Base-by-base conservation (phyloP, 92 coral and sea anemone genomes). In the Heliopora coerulea region DNA sequence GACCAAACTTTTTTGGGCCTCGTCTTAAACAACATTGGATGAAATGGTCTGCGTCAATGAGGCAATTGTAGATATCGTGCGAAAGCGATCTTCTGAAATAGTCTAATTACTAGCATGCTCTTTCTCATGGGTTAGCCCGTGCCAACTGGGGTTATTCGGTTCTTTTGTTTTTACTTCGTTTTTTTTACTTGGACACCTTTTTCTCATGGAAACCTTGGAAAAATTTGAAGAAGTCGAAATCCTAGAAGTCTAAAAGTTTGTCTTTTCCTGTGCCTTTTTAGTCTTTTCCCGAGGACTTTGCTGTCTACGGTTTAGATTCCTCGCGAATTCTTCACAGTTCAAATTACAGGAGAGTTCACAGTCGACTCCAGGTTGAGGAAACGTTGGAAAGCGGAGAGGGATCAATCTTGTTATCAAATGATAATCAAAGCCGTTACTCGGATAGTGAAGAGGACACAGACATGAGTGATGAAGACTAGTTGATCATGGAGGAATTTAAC, bases 361-460 rank as follows among this genome's bases (percentile, higher is more conserved):
- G 91, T 19, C 82, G 98, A 37, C 85, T 93, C 29, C 96, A 91
- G 54, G 84, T 93, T 32, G 98, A 93, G 80, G 93, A 93, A 27
- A 86, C 96, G 21, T 84, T 90, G 89, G 79, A 83, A 70, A 90
- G 84, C 64, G 96, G 91, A 23, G 89, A 88, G 50, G 91, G 89
- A 56, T 85, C 91, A 27, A 79, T 83, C 66, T 75, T 83, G 37
- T 65, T 80, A 2, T 88, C 86, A 18, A 90, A 89, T 50, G 83
- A 87, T 83, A 80, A 81, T 11, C 87, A 88, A 29, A 80, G 68
- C 68, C 84, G 86, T 61, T 83, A 86, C 8, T 83, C 84, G 32
- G 96, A 91, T 46, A 96, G 91, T 21, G 92, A 85, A 54, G 85
- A 90, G 44, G 96, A 87, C 78, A 56, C 89, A 9, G 96, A 91